Evolutionary conservation across 2,888 invertebrate species (phyloP).

Genomic region (Liopterus haemorrhoidalis): DNA sequence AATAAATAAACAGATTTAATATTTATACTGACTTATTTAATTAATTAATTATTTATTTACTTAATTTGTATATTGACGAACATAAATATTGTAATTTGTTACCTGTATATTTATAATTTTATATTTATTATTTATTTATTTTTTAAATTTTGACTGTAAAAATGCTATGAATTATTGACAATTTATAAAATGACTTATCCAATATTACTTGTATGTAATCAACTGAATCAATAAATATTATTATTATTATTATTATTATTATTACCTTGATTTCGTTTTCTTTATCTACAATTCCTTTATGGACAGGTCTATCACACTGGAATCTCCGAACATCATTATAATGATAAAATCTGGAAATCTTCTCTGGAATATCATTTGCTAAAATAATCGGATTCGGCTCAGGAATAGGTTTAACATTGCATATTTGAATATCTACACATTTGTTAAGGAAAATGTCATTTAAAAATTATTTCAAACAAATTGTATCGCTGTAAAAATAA

Average conservation of each 20-base stretch:
- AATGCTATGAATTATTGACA: background rate
- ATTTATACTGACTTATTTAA: too few species aligned
- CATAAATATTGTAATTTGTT: too few species aligned
- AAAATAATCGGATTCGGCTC: slow-evolving; percentile 53
- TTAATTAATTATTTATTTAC: too few species aligned
- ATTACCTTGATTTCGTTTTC: slow-evolving; percentile 87
- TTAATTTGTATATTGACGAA: too few species aligned
- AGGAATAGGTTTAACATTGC: slow-evolving; percentile 86
- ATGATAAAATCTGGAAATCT: slow-evolving; percentile 82
- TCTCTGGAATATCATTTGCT: slow-evolving; percentile 69
- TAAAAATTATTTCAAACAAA: background rate
- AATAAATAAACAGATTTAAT: too few species aligned
- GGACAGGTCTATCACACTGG: slow-evolving; percentile 82
- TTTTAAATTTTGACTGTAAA: too few species aligned
- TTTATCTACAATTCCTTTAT: slow-evolving; percentile 84
- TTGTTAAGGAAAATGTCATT: slow-evolving; percentile 15
- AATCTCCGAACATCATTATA: slow-evolving; percentile 88
- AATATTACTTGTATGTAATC: too few species aligned
- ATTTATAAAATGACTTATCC: too few species aligned
- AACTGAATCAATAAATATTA: too few species aligned
- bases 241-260: too few species aligned
- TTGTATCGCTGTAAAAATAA: background rate
- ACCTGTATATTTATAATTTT: too few species aligned
- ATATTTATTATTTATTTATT: too few species aligned
- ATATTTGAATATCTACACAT: slow-evolving; percentile 77